A percentile compares a stretch with the other conserved stretches of the same genome.
phyloP scores from a whole-genome alignment of 2,113 vertebrate genomes.

The Strix aluco region DNA sequence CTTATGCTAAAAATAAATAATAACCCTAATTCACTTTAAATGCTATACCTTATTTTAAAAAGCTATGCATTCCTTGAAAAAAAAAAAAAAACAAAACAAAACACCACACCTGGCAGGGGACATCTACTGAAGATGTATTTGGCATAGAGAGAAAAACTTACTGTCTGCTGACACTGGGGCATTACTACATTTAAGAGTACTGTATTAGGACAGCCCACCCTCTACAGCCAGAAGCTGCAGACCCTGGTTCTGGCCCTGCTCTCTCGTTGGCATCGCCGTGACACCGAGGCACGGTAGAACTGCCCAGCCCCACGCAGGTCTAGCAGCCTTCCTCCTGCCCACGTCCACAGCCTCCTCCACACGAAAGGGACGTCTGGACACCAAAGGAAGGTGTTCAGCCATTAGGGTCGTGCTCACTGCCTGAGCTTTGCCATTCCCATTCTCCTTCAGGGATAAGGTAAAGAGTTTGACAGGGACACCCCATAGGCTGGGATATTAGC shows the following conservation, averaged over 20 bases:
- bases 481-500: rapidly evolving
- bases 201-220: background rate
- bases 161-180: background rate
- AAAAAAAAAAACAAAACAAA: background rate
- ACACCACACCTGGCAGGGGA: background rate
- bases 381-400: background rate
- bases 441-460: background rate
- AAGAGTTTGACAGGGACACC: background rate
- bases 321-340: background rate
- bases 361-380: background rate
- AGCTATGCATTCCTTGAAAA: background rate
- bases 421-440: background rate
- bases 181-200: background rate
- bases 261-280: rapidly evolving
- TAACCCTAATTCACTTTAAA: background rate
- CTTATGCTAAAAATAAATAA: background rate
- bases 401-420: too few relatives aligned
- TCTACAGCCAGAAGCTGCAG: background rate
- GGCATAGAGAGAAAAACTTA: background rate
- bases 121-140: background rate
- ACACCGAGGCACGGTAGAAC: background rate
- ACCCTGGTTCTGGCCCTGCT: background rate
- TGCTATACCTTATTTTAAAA: background rate
- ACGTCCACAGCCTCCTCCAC: rapidly evolving
- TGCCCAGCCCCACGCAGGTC: rapidly evolving